Evolutionary conservation across 2,797 vertebrate genomes (phyloP), one percentile per base, ranked within the genome.

Genomic region (Diplodus sargus): DNA sequence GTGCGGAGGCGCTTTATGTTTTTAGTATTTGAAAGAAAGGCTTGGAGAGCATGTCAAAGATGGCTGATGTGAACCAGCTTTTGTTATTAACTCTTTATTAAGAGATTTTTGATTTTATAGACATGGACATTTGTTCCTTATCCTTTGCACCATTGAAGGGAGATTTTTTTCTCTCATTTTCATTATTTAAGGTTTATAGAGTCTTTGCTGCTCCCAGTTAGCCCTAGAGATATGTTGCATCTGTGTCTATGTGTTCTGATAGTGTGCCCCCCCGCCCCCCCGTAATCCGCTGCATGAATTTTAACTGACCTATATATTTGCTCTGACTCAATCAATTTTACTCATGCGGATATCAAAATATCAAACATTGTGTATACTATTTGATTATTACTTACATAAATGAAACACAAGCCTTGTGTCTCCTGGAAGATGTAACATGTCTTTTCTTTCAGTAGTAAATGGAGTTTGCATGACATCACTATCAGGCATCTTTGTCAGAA

Each of bases 181-280:
- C 62, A 25, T 80, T 64, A 63, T 81, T 85, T 71, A 51, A 39
- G 23, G 17, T 60, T 76, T 42, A 63, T 74, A 10, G 23, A 56
- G 39, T 59, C 12, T 57, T 16, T 58, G 43, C 28, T 69, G 18
- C 20, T 78, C 58, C 42, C 16, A 62, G 34, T 63, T 23, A 68
- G 45, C 60, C 34, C 48, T 8, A 43, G 23, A 69, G 51, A 69
- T 73, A 30, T 54, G 28, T 45, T 58, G 23, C 20, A 66, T 51
- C 23, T 47, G 34, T 53, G 73, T 48, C 53, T 42, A 52, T 43
- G 49, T 45, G 47, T 72, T 72, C 4, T 17, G 25, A 71, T 72
- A 60, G 23, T 56, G 45, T 57, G 28, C 28, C 28, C 56, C 2
- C 23, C 28, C 52, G 3, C 28, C 15, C 13, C 4, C 3, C 2